These are phyloP conservation scores for Rhombomys opimus DNA, from an alignment of 2,113 vertebrate species.

Conservation along the genomic window DNA sequence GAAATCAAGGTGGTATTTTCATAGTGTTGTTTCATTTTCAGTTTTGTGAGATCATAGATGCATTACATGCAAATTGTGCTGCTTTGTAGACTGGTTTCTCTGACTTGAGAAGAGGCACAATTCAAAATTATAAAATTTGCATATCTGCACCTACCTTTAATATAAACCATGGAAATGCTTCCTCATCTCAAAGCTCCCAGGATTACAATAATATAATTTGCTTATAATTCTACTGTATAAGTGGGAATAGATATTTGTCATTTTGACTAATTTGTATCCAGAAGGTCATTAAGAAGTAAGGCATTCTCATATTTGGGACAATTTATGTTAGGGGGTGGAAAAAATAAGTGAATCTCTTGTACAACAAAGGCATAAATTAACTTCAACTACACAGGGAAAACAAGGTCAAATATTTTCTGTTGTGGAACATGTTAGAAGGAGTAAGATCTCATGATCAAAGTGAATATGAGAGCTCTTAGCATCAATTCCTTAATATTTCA, in stretches of 20 bases:
- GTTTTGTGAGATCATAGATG: neutral
- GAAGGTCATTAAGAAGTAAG: constrained; percentile 10
- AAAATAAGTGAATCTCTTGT: neutral
- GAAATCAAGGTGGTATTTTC: neutral
- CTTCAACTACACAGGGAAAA: neutral
- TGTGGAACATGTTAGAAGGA: neutral
- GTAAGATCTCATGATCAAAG: neutral
- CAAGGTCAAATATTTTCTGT: neutral
- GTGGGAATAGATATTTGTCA: neutral
- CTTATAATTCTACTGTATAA: neutral
- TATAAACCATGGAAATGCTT: neutral
- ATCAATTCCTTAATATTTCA: neutral
- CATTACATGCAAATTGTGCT: neutral
- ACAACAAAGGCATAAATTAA: neutral
- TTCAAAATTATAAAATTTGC: neutral
- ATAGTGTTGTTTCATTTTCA: neutral
- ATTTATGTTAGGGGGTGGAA: neutral
- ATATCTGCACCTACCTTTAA: neutral
- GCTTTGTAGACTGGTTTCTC: neutral
- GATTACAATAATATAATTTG: neutral
- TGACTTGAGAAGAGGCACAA: neutral
- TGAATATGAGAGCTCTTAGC: neutral
- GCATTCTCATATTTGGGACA: neutral
- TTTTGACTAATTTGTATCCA: neutral
- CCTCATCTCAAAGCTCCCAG: neutral